Base-by-base conservation (phyloP, 1,140 invertebrate genomes). In the Portunus trituberculatus region DNA sequence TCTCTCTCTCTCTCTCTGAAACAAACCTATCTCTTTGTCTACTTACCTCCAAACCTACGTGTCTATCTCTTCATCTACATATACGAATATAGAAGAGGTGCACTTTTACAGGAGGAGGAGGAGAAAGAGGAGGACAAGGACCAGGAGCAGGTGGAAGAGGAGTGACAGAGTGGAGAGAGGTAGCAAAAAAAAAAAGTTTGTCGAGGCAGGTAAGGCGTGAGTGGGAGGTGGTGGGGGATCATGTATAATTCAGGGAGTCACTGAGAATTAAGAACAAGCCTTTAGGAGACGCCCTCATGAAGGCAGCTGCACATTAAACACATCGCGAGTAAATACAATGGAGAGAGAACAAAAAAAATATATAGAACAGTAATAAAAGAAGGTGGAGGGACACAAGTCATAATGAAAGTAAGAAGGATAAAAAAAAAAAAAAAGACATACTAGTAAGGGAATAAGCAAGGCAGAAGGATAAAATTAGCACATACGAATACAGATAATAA, bases 201-300 rank as follows among this genome's bases (percentile, higher is more conserved):
- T 59, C 52, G 12, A 59, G 52, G 52, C 16, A 59, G 16, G 10
- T 59, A 59, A 59, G 16, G 52, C 52, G 16, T 59, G 67, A n/a
- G 67, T 76, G 67, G n/a, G 67, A 76, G 16, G 67, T 25, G n/a
- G 67, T 76, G 67, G 20, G 16, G 20, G 67, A n/a, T 76, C 52
- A 76, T 76, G 67, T n/a, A 76, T 76, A n/a, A 76, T 76, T 25
- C 67, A 76, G 20, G 67, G 67, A 76, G 67, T 76, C 67, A 76
- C 67, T 76, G 12, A 76, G 67, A 76, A 76, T 76, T 76, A 76
- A 76, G 67, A 76, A 76, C 67, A 76, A n/a, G 52, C 20, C 20
- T 76, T 76, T n/a, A 76, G n/a, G 12, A 76, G 20, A 76, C 16
- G 67, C 67, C 10, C 52, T 59, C 52, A 20, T 14, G 16, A 20